These are phyloP conservation scores for Heliconius himera DNA, from an alignment of 1,140 invertebrate species.

Conservation along the genomic window DNA sequence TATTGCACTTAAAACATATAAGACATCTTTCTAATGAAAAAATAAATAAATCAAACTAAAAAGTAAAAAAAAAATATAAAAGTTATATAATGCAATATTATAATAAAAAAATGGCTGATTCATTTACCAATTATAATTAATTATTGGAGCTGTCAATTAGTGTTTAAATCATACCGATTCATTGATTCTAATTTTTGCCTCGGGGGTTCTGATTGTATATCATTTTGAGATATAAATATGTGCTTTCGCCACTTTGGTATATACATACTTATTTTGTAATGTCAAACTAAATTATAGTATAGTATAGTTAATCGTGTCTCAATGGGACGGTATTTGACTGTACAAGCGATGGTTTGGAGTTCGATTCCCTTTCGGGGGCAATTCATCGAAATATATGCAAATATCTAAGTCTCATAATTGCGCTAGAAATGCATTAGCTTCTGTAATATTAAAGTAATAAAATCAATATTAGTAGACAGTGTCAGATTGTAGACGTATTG, in stretches of 20 bases:
- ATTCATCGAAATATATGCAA: too few species aligned
- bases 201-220: slow-evolving; percentile 24
- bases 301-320: too few species aligned
- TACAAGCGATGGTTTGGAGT: too few species aligned
- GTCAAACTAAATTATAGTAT: slow-evolving; percentile 3
- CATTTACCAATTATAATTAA: slow-evolving; percentile 61
- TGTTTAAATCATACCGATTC: slow-evolving; percentile 41
- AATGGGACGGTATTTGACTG: too few species aligned
- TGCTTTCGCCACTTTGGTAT: background rate
- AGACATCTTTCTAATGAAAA: too few species aligned
- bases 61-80: background rate
- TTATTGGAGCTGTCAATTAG: slow-evolving; percentile 67
- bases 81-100: slow-evolving; percentile 25
- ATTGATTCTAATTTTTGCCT: slow-evolving; percentile 49
- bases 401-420: background rate
- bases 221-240: background rate
- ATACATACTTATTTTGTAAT: slow-evolving; percentile 3
- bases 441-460: background rate
- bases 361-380: too few species aligned
- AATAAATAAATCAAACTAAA: background rate
- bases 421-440: background rate
- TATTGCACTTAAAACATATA: too few species aligned
- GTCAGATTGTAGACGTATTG: background rate
- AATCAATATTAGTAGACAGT: background rate
- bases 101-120: slow-evolving; percentile 52